These are phyloP conservation scores for Falco naumanni DNA, from an alignment of 2,797 vertebrate genomes.

Conservation along the genomic window DNA sequence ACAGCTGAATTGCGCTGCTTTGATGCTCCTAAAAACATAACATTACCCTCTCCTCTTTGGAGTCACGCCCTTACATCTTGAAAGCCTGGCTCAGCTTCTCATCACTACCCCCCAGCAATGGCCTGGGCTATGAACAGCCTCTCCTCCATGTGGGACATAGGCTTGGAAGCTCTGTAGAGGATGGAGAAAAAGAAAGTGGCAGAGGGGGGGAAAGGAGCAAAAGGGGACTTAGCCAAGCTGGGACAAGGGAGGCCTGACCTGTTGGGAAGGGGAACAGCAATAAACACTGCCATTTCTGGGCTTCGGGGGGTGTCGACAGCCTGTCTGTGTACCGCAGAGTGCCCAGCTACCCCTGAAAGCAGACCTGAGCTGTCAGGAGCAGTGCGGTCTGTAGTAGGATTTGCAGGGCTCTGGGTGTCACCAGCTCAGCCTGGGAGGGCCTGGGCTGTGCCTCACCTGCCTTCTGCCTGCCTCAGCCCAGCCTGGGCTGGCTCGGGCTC, in stretches of 20 bases:
- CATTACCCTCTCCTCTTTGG: neutral
- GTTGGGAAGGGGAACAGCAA: neutral
- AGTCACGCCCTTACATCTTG: neutral
- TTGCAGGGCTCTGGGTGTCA: neutral
- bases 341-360: neutral
- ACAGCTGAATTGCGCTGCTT: neutral
- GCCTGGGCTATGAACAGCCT: neutral
- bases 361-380: neutral
- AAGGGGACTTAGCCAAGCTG: neutral
- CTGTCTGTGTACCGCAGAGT: neutral
- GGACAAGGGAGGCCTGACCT: accelerated
- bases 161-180: neutral
- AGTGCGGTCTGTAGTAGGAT: too few species aligned
- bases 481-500: neutral
- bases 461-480: neutral
- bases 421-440: neutral
- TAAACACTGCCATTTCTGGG: neutral
- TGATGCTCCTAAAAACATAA: neutral
- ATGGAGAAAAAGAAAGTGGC: neutral
- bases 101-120: neutral
- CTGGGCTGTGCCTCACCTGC: neutral
- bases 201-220: neutral
- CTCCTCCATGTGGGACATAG: neutral
- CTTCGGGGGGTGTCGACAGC: accelerated
- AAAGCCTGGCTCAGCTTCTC: neutral